A percentile compares a stretch with the other conserved stretches of the same genome.
phyloP scores from a whole-genome alignment of 2,113 vertebrate species.

The Rhineura floridana region DNA sequence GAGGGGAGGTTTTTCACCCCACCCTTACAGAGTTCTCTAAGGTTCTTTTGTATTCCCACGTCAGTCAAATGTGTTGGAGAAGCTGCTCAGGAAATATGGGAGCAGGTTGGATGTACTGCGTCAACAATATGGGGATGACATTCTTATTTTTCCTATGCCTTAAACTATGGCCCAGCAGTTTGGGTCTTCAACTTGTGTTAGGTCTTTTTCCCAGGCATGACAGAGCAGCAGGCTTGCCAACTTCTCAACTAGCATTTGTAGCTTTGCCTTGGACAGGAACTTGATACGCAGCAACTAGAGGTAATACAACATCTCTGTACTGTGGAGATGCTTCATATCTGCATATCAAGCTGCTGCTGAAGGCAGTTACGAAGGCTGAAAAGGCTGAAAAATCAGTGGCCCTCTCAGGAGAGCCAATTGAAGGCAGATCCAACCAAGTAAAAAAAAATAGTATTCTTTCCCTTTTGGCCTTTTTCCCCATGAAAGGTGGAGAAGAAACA shows the following conservation, averaged over 20 bases:
- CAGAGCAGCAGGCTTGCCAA: neutral
- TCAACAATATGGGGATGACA: neutral
- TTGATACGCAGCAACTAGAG: neutral
- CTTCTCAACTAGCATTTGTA: neutral
- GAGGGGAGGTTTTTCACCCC: too few relatives aligned
- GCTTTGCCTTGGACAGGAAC: neutral
- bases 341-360: neutral
- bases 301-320: neutral
- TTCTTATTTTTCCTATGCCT: neutral
- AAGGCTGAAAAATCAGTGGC: neutral
- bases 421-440: neutral
- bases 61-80: neutral
- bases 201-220: neutral
- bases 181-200: neutral
- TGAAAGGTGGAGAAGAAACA: neutral
- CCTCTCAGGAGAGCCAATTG: neutral
- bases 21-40: neutral
- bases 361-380: neutral
- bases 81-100: neutral
- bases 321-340: neutral
- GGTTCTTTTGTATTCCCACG: neutral
- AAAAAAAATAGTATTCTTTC: neutral
- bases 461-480: neutral
- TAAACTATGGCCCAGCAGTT: neutral
- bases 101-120: neutral